Percentiles rank a stretch among this genome's conserved stretches.
These are phyloP conservation scores for Adelphocoris suturalis DNA, from an alignment of 2,888 invertebrate genomes.

Conservation along the genomic window DNA sequence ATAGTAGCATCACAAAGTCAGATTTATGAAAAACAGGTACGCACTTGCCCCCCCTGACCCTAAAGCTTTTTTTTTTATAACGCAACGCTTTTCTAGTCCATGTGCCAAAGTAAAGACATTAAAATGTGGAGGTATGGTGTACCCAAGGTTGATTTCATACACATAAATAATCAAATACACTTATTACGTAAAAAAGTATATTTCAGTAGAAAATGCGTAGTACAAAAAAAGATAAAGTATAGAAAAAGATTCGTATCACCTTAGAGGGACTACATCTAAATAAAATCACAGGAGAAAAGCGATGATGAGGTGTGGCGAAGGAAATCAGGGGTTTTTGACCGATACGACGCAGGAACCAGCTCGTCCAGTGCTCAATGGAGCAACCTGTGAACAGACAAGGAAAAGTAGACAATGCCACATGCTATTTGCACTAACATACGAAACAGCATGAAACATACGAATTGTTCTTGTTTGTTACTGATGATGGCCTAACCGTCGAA, in stretches of 20 bases:
- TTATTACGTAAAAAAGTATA: not conserved
- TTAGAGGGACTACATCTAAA: not conserved
- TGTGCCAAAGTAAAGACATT: no score
- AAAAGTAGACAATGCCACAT: conserved; percentile 68
- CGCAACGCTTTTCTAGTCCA: no score
- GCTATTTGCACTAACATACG: not conserved
- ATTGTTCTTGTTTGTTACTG: no score
- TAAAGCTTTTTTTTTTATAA: no score
- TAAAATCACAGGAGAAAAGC: conserved; percentile 29
- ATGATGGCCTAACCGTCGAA: no score
- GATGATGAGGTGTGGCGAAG: conserved; percentile 17
- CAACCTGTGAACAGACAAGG: conserved; percentile 81
- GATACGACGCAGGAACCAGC: conserved; percentile 93
- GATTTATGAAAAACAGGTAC: no score
- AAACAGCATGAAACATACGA: no score
- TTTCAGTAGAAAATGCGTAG: conserved; percentile 25
- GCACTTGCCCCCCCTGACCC: no score
- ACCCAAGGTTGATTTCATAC: no score
- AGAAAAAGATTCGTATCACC: not conserved
- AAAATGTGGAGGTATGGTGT: no score
- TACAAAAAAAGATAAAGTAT: not conserved
- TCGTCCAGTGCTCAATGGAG: conserved; percentile 89
- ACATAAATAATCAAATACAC: not conserved
- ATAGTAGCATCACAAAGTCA: no score
- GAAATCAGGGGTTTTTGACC: conserved; percentile 68